Base-by-base conservation (phyloP, 2,888 invertebrate species). In the Schrankia costaestrigalis region DNA sequence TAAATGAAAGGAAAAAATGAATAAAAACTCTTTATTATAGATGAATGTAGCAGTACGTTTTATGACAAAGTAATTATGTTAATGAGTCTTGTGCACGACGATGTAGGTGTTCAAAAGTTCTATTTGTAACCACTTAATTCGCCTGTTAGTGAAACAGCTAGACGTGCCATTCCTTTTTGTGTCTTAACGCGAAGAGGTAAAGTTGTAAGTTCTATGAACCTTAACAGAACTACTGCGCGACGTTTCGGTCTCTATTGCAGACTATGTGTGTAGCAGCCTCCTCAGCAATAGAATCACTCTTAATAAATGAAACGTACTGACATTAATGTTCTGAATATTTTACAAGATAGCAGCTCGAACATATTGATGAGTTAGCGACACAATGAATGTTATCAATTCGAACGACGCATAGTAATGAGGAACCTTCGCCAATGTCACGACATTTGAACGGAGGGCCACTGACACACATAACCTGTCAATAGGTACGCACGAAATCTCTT, bases 381-480 rank as follows among this genome's bases (percentile, higher is more conserved):
- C 44, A 45, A 42, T 42, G 15, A 34, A 36, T 27, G 31, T 19
- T 31, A 35, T 28, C 31, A 17, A 35, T 25, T 33, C 24, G 33
- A 26, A 39, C 26, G 22, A 35, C 42, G 42, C 29, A 41, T 39
- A 44, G 46, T 40, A 43, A 46, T 31, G 24, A 31, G 36, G 30
- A 37, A 39, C 46, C 44, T 38, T 48, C 39, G 41, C 34, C 38
- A 41, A 47, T 40, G 47, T 53, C 43, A 53, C 45, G 41, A 40
- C 12, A 35, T 17, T 26, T 30, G 28, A 26, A 44, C 42, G 35
- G 44, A 45, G 49, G 44, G 54, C 50, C 67, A 71, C 67, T 63
- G 65, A 67, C 78, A 70, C 75, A 73, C 71, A 74, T 71, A 75
- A 77, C 75, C 79, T 78, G 71, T 71, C 69, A 66, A 71, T 72